A percentile compares a stretch with the other conserved stretches of the same genome.
Conservation (phyloP, 2,797 vertebrate genomes). For the Acanthornis magna region DNA sequence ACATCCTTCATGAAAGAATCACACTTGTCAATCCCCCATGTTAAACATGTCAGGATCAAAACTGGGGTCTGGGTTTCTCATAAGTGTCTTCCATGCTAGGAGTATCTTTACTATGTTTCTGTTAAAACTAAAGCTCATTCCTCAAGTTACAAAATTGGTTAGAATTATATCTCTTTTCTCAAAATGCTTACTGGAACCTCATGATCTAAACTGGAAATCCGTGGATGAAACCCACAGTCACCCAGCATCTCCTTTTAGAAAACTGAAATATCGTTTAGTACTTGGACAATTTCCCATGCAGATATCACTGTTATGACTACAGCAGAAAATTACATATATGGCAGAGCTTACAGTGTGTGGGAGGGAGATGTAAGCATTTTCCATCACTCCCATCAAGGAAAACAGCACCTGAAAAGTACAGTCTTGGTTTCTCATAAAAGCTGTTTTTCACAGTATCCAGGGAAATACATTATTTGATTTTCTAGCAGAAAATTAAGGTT, state of each 20-base stretch:
- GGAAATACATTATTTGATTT: not conserved
- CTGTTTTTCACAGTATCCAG: not conserved
- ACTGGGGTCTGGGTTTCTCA: not conserved
- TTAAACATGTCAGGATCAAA: not conserved
- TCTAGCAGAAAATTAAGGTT: not conserved
- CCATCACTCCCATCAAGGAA: not conserved
- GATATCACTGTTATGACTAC: not conserved
- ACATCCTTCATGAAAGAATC: not conserved
- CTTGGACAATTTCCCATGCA: not conserved
- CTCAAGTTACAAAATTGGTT: not conserved
- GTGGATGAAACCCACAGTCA: not conserved
- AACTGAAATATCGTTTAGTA: not conserved
- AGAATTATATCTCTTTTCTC: not conserved
- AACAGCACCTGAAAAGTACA: not conserved
- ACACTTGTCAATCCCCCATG: fast-evolving
- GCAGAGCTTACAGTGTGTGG: not conserved
- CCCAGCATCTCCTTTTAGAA: not conserved
- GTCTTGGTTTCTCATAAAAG: not conserved
- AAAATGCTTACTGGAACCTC: not conserved
- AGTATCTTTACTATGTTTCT: not conserved
- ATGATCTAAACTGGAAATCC: not conserved
- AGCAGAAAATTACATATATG: not conserved
- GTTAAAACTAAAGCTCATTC: not conserved
- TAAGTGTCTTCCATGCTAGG: not conserved
- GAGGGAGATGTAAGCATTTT: not conserved